Base-by-base conservation (phyloP, 2,113 vertebrate species). In the Ranitomeya imitator region DNA sequence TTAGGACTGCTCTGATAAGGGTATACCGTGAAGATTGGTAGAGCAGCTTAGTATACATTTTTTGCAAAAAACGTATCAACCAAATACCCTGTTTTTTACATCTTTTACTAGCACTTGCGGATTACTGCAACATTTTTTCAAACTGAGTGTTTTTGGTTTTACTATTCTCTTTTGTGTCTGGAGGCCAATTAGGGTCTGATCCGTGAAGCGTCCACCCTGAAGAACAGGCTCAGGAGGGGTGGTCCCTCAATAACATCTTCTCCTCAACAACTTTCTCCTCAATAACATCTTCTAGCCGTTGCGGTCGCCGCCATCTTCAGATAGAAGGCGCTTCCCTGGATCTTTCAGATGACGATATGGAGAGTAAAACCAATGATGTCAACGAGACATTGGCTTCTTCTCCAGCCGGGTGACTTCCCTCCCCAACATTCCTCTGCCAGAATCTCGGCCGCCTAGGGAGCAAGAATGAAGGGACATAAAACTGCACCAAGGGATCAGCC, bases 271-370 rank as follows among this genome's bases (percentile, higher is more conserved):
- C 95, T 92, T 98, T 98, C 91, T 96, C 97, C 1, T 45, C 37
- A 45, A 45, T 3, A 45, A 59, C 87, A 7, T 69, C 87, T 1
- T 97, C 97, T 0, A 94, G 97, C 85, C 97, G 98, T 0, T 97
- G 97, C 0, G 97, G 98, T 7, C 94, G 97, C 57, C 96, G 97
- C 71, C 97, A 97, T 93, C 96, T 99, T 89, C 98, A 98, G 88
- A 94, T 99, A 19, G 98, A 99, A 77, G 98, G 97, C 0, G 95
- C 97, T 0, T 98, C 97, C 0, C 94, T 96, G 73, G 98, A 99
- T 90, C 93, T 97, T 61, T 99, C 98, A 0, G 98, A 99, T 0
- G 98, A 99, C 0, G 98, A 99, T 0, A 96, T 92, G 0, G 98
- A 99, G 93, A 98, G 96, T 92, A 98, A 98, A 82, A 92, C 96